Conservation (phyloP, 2,888 invertebrate genomes). For the Agonopterix alstromeriana region DNA sequence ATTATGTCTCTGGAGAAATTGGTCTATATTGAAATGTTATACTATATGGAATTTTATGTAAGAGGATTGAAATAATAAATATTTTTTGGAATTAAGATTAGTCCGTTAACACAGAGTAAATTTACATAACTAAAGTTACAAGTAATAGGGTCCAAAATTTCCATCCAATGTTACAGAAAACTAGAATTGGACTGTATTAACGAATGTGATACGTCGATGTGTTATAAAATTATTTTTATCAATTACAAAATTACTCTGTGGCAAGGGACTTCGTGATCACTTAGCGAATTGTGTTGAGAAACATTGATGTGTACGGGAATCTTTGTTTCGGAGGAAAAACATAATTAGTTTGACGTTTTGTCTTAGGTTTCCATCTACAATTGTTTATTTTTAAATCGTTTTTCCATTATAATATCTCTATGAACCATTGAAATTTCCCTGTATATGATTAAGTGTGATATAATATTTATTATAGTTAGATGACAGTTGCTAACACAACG, state of each 20-base stretch:
- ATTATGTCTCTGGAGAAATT: conserved; percentile 48
- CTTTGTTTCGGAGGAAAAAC: conserved; percentile 69
- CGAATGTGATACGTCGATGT: conserved; percentile 56
- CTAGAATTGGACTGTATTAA: conserved; percentile 59
- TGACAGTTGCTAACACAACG: conserved; percentile 73
- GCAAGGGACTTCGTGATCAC: conserved; percentile 40
- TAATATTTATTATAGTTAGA: conserved; percentile 63
- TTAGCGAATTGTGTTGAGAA: conserved; percentile 40
- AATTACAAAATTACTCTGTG: conserved; percentile 58
- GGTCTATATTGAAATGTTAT: conserved; percentile 61
- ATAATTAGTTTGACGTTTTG: conserved; percentile 54
- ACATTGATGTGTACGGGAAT: conserved; percentile 74
- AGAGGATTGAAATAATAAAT: conserved; percentile 40
- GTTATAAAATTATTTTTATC: conserved; percentile 55
- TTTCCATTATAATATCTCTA: conserved; percentile 13
- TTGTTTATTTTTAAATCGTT: conserved; percentile 18
- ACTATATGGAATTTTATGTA: conserved; percentile 56
- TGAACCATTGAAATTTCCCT: conserved; percentile 33
- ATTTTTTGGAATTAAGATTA: conserved; percentile 39
- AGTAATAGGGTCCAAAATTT: conserved; percentile 71
- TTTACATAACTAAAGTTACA: conserved; percentile 36
- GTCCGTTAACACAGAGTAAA: conserved; percentile 60
- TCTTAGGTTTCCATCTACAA: neutral
- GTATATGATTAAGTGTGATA: conserved; percentile 60
- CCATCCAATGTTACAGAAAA: conserved; percentile 64